Base-by-base conservation (phyloP, 2,797 vertebrate genomes). In the Gymnocypris eckloni region DNA sequence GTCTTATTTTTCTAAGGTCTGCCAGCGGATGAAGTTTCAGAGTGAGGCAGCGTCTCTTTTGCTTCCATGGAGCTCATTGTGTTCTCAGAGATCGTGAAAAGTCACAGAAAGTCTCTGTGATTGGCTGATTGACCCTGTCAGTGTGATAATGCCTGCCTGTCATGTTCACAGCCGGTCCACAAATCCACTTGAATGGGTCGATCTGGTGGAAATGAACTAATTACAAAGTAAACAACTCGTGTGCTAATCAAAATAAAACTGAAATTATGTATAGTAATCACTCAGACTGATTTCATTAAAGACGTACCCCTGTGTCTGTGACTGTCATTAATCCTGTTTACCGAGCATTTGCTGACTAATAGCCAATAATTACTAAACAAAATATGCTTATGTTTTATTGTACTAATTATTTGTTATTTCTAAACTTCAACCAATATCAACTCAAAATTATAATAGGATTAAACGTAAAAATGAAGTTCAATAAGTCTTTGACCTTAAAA, bases 101-200 rank as follows among this genome's bases (percentile, higher is more conserved):
- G 54, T 61, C 54, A 79, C 54, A 59, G 54, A 79, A 61, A 25
- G 54, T 45, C 77, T 64, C 15, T 64, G 56, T 64, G 77, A 79
- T 64, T 79, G 77, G 59, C 77, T 45, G 77, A 45, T 69, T 81
- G 79, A 81, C 66, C 33, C 72, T 77, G 82, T 67, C 72, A 41
- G 50, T 52, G 33, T n/a, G 8, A 81, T 81, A 81, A 69, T 67
- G 89, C 75, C 79, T 18, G 50, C 48, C 28, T 76, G 45, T 81
- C 54, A 77, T 81, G 61, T 81, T 56, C 45, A 77, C 85, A 67
- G 61, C 50, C 2, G 71, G 56, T 72, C 71, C 56, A 22, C 77
- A 66, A 39, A 81, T 52, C 18, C 20, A 54, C 61, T 56, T 8
- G 7, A 54, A 78, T 54, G 33, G 61, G 11, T 67, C 56, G 45